Evolutionary conservation across 2,888 invertebrate species (phyloP).

Genomic region (Archips crataeganus): DNA sequence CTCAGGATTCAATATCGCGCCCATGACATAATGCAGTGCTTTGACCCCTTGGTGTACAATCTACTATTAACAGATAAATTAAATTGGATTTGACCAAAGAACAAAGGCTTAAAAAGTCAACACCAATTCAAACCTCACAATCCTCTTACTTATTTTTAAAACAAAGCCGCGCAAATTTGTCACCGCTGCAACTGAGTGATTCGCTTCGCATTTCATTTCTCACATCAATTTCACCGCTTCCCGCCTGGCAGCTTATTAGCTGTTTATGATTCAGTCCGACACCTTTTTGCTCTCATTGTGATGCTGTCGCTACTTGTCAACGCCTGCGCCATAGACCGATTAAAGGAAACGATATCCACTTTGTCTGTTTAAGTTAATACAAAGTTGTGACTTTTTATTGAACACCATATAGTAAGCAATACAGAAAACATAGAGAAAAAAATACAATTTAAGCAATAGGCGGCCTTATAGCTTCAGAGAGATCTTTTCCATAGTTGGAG

Average conservation of each 20-base stretch:
- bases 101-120: neutral
- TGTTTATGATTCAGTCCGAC: conserved; percentile 38
- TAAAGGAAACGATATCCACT: conserved; percentile 17
- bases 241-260: conserved; percentile 31
- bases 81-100: neutral
- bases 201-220: conserved; percentile 30
- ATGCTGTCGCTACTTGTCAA: conserved; percentile 14
- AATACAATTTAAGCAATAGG: too few relatives aligned
- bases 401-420: too few relatives aligned
- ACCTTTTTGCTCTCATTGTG: conserved; percentile 34
- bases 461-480: too few relatives aligned
- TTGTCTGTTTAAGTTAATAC: conserved; percentile 4
- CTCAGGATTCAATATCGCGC: too few relatives aligned
- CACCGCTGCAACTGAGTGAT: conserved; percentile 12
- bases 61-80: neutral
- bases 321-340: conserved; percentile 15
- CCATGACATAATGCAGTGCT: too few relatives aligned
- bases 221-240: conserved; percentile 38
- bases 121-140: neutral
- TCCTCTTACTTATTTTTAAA: conserved; percentile 24
- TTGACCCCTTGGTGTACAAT: too few relatives aligned
- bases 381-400: too few relatives aligned
- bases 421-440: too few relatives aligned
- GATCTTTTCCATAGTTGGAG: neutral
- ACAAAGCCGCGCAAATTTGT: conserved; percentile 24